A percentile compares a stretch with the other conserved stretches of the same genome.
Conservation (phyloP, 2,113 vertebrate genomes). For the Tachycineta bicolor region DNA sequence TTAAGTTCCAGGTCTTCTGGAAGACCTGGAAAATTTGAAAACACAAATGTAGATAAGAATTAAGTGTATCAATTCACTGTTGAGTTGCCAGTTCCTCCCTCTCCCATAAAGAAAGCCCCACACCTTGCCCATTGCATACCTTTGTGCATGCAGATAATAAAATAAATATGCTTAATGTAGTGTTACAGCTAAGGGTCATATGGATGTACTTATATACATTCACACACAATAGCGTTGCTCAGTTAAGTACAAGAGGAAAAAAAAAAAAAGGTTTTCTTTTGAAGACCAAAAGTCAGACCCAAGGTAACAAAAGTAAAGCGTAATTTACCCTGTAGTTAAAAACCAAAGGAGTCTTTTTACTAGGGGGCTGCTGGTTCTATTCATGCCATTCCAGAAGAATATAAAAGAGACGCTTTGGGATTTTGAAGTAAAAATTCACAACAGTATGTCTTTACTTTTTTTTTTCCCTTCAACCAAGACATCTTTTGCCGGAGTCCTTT, state of each 20-base stretch:
- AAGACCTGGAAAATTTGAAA: constrained; percentile 9
- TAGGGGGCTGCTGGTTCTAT: constrained; percentile 62
- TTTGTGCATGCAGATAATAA: constrained; percentile 34
- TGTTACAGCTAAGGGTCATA: neutral
- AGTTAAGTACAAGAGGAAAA: neutral
- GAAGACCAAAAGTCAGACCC: constrained; percentile 52
- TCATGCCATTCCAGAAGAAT: constrained; percentile 69
- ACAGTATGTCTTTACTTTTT: constrained; percentile 67
- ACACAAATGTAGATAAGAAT: neutral
- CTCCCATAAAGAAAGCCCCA: neutral
- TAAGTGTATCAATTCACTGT: neutral
- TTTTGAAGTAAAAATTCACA: constrained; percentile 74
- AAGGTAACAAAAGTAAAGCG: constrained; percentile 36
- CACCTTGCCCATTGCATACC: constrained; percentile 18
- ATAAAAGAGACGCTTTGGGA: constrained; percentile 73
- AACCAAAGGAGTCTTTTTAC: constrained; percentile 64
- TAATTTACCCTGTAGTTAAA: constrained; percentile 68
- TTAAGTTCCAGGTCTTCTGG: neutral
- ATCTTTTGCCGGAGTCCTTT: constrained; percentile 76
- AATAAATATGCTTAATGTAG: constrained; percentile 22
- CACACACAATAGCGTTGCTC: neutral
- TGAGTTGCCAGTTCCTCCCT: neutral
- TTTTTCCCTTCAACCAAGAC: constrained; percentile 74
- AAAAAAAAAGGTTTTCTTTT: constrained; percentile 30
- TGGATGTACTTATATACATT: neutral